Evolutionary conservation across 2,113 vertebrate species (phyloP).

Genomic region (Phylloscopus trochilus): DNA sequence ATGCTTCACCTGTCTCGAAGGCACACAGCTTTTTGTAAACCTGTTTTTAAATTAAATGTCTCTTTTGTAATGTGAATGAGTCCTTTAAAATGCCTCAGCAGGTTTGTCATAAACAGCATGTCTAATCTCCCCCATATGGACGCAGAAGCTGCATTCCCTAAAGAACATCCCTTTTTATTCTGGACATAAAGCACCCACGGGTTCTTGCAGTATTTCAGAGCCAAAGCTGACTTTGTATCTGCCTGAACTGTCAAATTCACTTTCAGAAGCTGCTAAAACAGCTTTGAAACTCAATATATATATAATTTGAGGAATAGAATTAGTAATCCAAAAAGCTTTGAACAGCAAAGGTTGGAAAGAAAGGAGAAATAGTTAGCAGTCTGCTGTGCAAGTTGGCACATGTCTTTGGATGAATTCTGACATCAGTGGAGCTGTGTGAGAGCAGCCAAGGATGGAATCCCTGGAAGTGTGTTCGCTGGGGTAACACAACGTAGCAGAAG

Average conservation of each 20-base stretch:
- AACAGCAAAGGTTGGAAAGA: not conserved
- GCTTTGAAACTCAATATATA: not conserved
- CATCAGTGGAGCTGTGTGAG: not conserved
- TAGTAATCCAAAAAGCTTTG: not conserved
- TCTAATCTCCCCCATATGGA: not conserved
- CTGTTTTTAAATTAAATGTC: not conserved
- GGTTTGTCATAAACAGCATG: not conserved
- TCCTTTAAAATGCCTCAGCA: not conserved
- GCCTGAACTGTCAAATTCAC: not conserved
- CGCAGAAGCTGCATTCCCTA: not conserved
- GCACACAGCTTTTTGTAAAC: not conserved
- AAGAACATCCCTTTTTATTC: not conserved
- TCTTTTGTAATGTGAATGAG: not conserved
- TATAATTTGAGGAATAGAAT: not conserved
- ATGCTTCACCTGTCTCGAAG: not conserved
- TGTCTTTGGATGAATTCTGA: not conserved
- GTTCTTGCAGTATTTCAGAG: not conserved
- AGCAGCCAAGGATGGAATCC: not conserved
- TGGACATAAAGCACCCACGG: not conserved
- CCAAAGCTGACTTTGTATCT: not conserved
- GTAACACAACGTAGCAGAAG: fast-evolving
- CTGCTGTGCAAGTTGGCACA: not conserved
- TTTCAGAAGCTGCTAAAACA: not conserved
- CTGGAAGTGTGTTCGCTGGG: fast-evolving
- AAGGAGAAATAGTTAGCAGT: not conserved